A percentile compares a stretch with the other conserved stretches of the same genome.
phyloP scores from a whole-genome alignment of 2,888 invertebrate genomes.

The Adela reaumurella region DNA sequence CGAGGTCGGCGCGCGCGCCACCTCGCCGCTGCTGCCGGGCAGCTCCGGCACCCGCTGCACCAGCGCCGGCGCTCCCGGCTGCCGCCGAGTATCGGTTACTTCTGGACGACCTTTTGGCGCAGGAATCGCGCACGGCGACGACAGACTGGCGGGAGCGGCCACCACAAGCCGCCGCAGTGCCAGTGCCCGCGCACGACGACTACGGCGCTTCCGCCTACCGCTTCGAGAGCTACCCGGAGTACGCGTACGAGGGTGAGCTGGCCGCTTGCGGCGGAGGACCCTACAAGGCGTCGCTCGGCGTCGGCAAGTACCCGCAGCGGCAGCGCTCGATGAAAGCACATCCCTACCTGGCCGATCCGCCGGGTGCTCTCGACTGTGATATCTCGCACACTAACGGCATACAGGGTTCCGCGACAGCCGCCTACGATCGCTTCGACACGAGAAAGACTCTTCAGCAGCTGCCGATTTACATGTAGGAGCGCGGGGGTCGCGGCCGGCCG shows the following conservation, averaged over 20 bases:
- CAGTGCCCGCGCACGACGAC: constrained; percentile 10
- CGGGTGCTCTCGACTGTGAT: constrained; percentile 35
- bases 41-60: constrained; percentile 18
- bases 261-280: constrained; percentile 18
- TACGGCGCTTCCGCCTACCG: constrained; percentile 18
- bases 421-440: constrained; percentile 49
- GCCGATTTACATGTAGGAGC: constrained; percentile 47
- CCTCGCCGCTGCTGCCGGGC: constrained; percentile 21
- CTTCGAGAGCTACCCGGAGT: constrained; percentile 20
- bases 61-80: constrained; percentile 22
- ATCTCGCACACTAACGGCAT: constrained; percentile 18
- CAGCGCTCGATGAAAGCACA: constrained; percentile 22
- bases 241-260: constrained; percentile 6
- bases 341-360: constrained; percentile 23
- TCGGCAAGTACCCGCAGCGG: constrained; percentile 9
- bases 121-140: constrained; percentile 7
- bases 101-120: constrained; percentile 8
- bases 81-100: constrained; percentile 14
- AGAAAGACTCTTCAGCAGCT: constrained; percentile 46
- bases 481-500: constrained; percentile 18
- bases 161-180: constrained; percentile 5
- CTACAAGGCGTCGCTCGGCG: constrained; percentile 6
- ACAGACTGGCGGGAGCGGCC: constrained; percentile 14
- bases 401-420: constrained; percentile 31
- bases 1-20: constrained; percentile 14